A percentile compares a stretch with the other conserved stretches of the same genome.
These are phyloP conservation scores for Zaprionus ornatus DNA, from an alignment of 1,140 invertebrate genomes.

Conservation along the genomic window DNA sequence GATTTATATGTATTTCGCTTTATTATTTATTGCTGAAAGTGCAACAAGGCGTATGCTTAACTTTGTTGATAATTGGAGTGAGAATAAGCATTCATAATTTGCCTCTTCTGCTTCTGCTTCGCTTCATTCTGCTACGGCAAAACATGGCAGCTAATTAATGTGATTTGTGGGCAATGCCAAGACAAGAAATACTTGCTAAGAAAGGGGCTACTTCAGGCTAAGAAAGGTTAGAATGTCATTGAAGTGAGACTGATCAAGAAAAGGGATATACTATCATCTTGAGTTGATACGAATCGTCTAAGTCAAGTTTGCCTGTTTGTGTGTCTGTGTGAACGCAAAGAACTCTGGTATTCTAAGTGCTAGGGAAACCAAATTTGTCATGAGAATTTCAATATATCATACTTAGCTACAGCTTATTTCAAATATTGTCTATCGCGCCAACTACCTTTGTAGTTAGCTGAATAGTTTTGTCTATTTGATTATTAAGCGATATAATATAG, in stretches of 20 bases:
- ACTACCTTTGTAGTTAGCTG: neutral
- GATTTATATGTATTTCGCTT: slow-evolving; percentile 31
- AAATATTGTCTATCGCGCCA: neutral
- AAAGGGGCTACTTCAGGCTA: too few species aligned
- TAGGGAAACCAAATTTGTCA: neutral
- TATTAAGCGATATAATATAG: too few species aligned
- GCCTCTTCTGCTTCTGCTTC: slow-evolving; percentile 17
- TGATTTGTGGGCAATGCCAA: slow-evolving; percentile 55
- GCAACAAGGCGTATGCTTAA: slow-evolving; percentile 80
- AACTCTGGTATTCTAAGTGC: neutral
- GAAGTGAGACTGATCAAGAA: too few species aligned
- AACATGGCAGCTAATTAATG: slow-evolving; percentile 74
- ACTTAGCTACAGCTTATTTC: neutral
- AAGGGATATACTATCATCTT: too few species aligned
- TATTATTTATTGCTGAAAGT: slow-evolving; percentile 77
- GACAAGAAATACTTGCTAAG: neutral
- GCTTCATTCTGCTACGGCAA: slow-evolving; percentile 29
- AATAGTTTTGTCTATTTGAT: neutral
- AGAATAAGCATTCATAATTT: slow-evolving; percentile 77
- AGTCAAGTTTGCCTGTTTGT: neutral
- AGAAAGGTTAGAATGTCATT: too few species aligned
- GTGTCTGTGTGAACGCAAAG: neutral
- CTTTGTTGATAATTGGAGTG: slow-evolving; percentile 81
- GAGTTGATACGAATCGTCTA: neutral
- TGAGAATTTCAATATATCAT: fast-evolving